Evolutionary conservation across 2,797 vertebrate genomes (phyloP), one percentile per base, ranked within the genome.

Genomic region (Adrianichthys oophorus): DNA sequence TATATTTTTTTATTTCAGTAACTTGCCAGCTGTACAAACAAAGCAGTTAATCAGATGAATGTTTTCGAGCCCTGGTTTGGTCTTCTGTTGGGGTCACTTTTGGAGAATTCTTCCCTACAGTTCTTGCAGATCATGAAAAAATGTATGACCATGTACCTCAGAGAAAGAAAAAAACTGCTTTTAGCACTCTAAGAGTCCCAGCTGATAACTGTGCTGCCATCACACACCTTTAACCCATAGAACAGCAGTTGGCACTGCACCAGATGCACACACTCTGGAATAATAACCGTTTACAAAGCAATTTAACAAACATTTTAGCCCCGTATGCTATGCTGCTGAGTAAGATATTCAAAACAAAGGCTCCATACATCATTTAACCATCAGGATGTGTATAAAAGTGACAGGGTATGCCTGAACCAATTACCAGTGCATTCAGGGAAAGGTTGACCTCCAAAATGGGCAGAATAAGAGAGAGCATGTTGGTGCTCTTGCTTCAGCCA

Each of bases 371-470:
- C 75, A 79, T 87, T 85, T 83, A 58, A 41, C 55, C 77, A 85
- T 85, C 72, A 78, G 73, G 73, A 56, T 52, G 68, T 60, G 76
- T 88, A 90, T 90, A 87, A 89, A 91, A 84, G 82, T 72, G 68
- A 62, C 58, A 51, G 42, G 41, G 70, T 65, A 54, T 16, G 41
- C 43, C 41, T 49, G 32, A n/a, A 40, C 37, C 59, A 74, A 59
- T 56, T 54, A 74, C 44, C 59, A 72, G 61, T 59, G 57, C 71
- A 59, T 76, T 79, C 76, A 75, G 76, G 59, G 45, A 60, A 15
- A 53, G 62, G 29, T 23, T 29, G 17, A 68, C 57, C 62, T 56
- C 19, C 69, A 83, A 61, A 69, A 89, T 88, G 88, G 85, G 86
- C 76, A 87, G 59, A 85, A 86, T 90, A 78, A 79, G 85, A 64